These are phyloP conservation scores for Cataglyphis livida DNA, from an alignment of 2,888 invertebrate genomes.

Conservation along the genomic window DNA sequence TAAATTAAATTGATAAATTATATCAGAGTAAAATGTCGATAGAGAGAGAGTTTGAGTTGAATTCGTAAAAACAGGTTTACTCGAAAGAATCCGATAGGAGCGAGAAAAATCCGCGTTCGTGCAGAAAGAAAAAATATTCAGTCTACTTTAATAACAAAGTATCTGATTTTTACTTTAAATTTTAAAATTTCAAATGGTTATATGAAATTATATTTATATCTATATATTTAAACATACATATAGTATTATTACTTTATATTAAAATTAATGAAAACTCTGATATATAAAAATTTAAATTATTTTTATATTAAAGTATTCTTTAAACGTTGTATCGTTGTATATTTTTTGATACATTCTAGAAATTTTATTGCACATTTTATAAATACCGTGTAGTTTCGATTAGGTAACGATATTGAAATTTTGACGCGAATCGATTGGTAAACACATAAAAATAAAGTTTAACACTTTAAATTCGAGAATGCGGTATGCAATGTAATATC, in stretches of 20 bases:
- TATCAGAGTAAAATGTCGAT: slow-evolving; percentile 25
- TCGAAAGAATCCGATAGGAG: neutral
- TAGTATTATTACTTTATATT: slow-evolving; percentile 2
- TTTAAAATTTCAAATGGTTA: neutral
- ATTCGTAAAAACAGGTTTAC: neutral
- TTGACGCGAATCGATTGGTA: neutral
- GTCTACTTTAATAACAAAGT: neutral
- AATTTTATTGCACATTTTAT: neutral
- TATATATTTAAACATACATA: neutral
- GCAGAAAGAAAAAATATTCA: neutral
- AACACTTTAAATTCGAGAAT: slow-evolving; percentile 14
- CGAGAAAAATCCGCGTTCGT: neutral
- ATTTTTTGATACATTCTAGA: neutral
- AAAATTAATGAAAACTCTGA: neutral
- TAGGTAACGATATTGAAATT: slow-evolving; percentile 4
- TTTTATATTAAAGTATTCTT: slow-evolving; percentile 6
- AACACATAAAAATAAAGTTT: neutral
- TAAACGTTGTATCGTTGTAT: neutral
- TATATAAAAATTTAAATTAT: neutral
- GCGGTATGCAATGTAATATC: neutral
- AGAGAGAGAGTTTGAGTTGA: slow-evolving; percentile 6
- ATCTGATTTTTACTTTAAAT: neutral
- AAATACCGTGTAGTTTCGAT: neutral
- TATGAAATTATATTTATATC: neutral
- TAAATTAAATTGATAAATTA: slow-evolving; percentile 45